Evolutionary conservation across 2,113 vertebrate species (phyloP).

Genomic region (Burhinus oedicnemus): DNA sequence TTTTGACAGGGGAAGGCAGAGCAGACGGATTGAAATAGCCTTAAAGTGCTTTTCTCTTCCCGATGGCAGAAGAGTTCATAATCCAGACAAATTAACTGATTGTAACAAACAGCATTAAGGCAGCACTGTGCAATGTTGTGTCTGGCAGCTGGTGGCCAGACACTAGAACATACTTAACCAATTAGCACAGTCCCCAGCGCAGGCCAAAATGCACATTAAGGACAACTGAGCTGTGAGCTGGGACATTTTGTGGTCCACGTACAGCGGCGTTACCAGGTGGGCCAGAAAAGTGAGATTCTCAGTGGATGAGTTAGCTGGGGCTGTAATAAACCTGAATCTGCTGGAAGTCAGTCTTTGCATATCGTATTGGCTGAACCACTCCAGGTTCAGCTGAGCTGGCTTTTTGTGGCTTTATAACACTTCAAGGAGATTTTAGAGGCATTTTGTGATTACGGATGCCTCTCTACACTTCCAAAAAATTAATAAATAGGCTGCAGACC

Average conservation of each 20-base stretch:
- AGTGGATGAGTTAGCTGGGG: neutral
- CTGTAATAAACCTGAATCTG: constrained; percentile 33
- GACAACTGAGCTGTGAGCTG: constrained; percentile 34
- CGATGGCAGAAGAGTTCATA: constrained; percentile 44
- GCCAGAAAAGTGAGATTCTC: constrained; percentile 48
- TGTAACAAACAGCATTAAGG: constrained; percentile 45
- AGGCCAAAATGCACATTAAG: constrained; percentile 40
- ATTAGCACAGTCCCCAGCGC: neutral
- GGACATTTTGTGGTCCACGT: neutral
- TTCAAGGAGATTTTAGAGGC: constrained; percentile 40
- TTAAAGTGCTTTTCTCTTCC: constrained; percentile 35
- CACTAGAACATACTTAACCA: constrained; percentile 54
- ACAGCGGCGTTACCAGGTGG: constrained; percentile 50
- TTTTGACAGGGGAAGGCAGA: constrained; percentile 49
- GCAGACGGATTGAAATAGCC: constrained; percentile 44
- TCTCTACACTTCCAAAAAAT: neutral
- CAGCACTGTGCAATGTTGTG: neutral
- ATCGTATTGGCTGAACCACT: neutral
- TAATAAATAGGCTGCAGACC: neutral
- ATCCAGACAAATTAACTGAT: constrained; percentile 49
- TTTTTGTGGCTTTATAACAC: constrained; percentile 8
- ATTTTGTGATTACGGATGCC: constrained; percentile 13
- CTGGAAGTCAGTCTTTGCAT: constrained; percentile 24
- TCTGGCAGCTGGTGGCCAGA: constrained; percentile 64
- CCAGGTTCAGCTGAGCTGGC: constrained; percentile 29